phyloP scores from a whole-genome alignment of 2,888 invertebrate genomes.

The Smittia sp. region DNA sequence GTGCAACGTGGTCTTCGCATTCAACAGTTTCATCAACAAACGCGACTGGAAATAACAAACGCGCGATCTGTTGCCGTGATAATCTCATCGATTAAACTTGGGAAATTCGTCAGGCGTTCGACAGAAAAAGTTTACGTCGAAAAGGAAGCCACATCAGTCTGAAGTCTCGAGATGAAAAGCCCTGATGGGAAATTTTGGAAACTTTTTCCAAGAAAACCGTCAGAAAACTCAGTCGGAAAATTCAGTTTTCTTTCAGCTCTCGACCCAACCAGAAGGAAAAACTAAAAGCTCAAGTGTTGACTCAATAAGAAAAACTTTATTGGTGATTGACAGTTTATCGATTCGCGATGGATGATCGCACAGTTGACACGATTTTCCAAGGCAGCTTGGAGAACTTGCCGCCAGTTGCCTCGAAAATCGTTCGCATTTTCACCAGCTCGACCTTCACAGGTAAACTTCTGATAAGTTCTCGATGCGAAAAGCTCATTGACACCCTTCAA shows the following conservation, averaged over 20 bases:
- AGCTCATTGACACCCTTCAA: neutral
- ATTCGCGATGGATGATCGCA: constrained; percentile 78
- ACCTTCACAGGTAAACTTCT: constrained; percentile 86
- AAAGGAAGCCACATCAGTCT: too few relatives aligned
- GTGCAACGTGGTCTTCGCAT: too few relatives aligned
- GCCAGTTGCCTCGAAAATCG: constrained; percentile 95
- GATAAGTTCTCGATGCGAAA: neutral
- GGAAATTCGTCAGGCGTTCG: too few relatives aligned
- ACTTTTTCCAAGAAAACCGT: neutral
- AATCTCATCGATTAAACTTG: too few relatives aligned
- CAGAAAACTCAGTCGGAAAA: neutral
- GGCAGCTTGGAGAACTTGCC: constrained; percentile 86
- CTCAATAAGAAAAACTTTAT: constrained; percentile 11
- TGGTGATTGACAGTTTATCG: neutral
- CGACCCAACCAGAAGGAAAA: neutral
- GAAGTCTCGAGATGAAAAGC: too few relatives aligned
- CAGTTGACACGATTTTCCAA: constrained; percentile 84
- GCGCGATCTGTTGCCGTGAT: too few relatives aligned
- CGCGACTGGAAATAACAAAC: too few relatives aligned
- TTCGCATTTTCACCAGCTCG: constrained; percentile 96
- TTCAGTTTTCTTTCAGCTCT: constrained; percentile 18
- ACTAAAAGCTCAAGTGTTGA: neutral
- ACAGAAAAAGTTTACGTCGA: too few relatives aligned
- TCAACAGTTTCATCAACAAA: too few relatives aligned
- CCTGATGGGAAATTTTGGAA: neutral